A percentile compares a stretch with the other conserved stretches of the same genome.
These are phyloP conservation scores for Macrosoma leucophasiata DNA, from an alignment of 2,888 invertebrate species.

Conservation along the genomic window DNA sequence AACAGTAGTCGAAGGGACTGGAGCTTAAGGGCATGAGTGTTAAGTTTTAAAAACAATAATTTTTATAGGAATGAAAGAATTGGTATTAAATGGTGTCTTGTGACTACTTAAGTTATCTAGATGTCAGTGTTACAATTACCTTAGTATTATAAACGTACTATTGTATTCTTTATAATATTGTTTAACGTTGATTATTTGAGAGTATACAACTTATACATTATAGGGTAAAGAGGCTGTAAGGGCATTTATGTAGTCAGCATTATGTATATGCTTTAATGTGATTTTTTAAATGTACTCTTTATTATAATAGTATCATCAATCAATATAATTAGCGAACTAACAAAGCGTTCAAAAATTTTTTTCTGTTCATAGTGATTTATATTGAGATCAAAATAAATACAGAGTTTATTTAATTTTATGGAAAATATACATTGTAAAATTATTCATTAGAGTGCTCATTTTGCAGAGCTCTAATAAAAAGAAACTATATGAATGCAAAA, in stretches of 20 bases:
- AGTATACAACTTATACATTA: slow-evolving; percentile 40
- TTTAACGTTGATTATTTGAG: slow-evolving; percentile 60
- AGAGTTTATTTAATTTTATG: slow-evolving; percentile 76
- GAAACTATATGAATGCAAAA: slow-evolving; percentile 71
- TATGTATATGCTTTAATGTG: slow-evolving; percentile 77
- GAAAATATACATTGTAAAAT: slow-evolving; percentile 71
- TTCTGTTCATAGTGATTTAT: slow-evolving; percentile 72
- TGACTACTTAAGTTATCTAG: too few species aligned
- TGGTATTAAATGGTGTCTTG: too few species aligned
- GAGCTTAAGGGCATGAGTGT: too few species aligned
- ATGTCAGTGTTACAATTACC: slow-evolving; percentile 34
- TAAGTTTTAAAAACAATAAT: too few species aligned
- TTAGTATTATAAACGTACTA: slow-evolving; percentile 39
- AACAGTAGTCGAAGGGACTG: slow-evolving; percentile 4
- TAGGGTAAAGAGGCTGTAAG: slow-evolving; percentile 58
- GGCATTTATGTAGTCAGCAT: slow-evolving; percentile 74
- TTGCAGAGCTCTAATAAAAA: slow-evolving; percentile 65
- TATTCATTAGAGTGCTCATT: slow-evolving; percentile 63
- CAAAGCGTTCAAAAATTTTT: slow-evolving; percentile 66
- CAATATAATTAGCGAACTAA: slow-evolving; percentile 74
- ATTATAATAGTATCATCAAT: slow-evolving; percentile 74
- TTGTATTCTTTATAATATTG: slow-evolving; percentile 43
- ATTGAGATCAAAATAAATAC: slow-evolving; percentile 71
- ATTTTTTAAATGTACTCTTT: slow-evolving; percentile 76
- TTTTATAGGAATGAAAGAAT: too few species aligned